Base-by-base conservation (phyloP, 2,797 vertebrate genomes). In the Neopelma chrysocephalum region DNA sequence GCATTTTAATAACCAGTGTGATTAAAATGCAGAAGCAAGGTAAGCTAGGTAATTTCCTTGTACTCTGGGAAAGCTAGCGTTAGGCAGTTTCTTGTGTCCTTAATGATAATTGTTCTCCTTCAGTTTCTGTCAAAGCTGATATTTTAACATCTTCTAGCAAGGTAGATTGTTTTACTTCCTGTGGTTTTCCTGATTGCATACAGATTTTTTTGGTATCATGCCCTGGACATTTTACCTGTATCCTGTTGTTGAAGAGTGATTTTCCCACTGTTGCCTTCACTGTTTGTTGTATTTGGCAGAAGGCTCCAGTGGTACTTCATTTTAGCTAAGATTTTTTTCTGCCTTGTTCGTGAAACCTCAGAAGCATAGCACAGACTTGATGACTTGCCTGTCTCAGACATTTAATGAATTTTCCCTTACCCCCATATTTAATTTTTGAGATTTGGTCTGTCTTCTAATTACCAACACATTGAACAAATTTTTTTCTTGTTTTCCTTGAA, bases 81-180 rank as follows among this genome's bases (percentile, higher is more conserved):
- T 27, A 38, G 26, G 51, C 7, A 3, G 38, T 87, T 84, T 78
- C 50, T 87, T 20, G 12, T 51, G 51, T 36, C 27, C 40, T 47
- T 84, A 82, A 65, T 89, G 70, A 91, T 71, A 57, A 79, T 76
- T 51, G 9, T 32, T 60, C 42, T 78, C 47, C 22, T 79, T 88
- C 5, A 3, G 20, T 32, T 90, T 93, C 77, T 95, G 78, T 71
- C 75, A 77, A 92, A 40, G 48, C 45, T 93, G 81, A 75, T 60
- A 82, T 68, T 94, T 94, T 87, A 92, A 79, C 64, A 53, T 92
- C 90, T 78, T 88, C 70, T 83, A 94, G 82, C 45, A 68, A 89
- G 95, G 92, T 92, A 92, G 79, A 77, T 91, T 96, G 60, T 93
- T 93, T 93, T 68, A 64, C 72, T 96, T 96, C 87, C 94, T 91